Evolutionary conservation across 2,113 vertebrate genomes (phyloP), one percentile per base, ranked within the genome.

Genomic region (Corythornis vintsioides): DNA sequence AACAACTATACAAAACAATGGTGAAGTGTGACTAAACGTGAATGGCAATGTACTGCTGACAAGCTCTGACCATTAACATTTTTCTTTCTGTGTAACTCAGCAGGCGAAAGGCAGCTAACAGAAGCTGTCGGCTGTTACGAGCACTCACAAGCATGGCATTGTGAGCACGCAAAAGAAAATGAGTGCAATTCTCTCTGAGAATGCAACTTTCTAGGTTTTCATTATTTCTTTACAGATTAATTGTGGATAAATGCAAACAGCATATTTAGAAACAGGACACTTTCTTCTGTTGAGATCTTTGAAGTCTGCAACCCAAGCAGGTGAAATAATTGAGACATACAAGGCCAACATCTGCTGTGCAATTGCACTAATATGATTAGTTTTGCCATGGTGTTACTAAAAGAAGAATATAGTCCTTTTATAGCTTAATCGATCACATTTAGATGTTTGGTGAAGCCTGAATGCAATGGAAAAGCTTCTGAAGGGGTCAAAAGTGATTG

Each of bases 51-150:
- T 73, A 95, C 89, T 85, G 92, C 95, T 96, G 95, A 95, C 95
- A 95, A 94, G 93, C 91, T 90, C 92, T 86, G 82, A 93, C 94
- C 95, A 95, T 96, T 97, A 95, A 95, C 96, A 96, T 96, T 97
- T 96, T 92, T 93, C 92, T 88, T 91, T 96, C 95, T 96, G 92
- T 96, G 89, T 77, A 94, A 83, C 95, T 94, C 96, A 96, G 95
- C 94, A 93, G 96, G 95, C 31, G 4, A 93, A 95, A 94, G 89
- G 96, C 93, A 92, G 91, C 82, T 43, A 96, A 95, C 94, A 95
- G 96, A 94, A 94, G 92, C 93, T 0, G 69, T 94, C 92, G 96
- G 94, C 89, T 95, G 84, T 86, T 89, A 82, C 13, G 73, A 95
- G 89, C 84, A 47, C 82, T 96, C 94, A 94, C 89, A 94, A 95